Evolutionary conservation across 2,888 invertebrate species (phyloP), one percentile per base, ranked within the genome.

Genomic region (Eristalis intricaria): DNA sequence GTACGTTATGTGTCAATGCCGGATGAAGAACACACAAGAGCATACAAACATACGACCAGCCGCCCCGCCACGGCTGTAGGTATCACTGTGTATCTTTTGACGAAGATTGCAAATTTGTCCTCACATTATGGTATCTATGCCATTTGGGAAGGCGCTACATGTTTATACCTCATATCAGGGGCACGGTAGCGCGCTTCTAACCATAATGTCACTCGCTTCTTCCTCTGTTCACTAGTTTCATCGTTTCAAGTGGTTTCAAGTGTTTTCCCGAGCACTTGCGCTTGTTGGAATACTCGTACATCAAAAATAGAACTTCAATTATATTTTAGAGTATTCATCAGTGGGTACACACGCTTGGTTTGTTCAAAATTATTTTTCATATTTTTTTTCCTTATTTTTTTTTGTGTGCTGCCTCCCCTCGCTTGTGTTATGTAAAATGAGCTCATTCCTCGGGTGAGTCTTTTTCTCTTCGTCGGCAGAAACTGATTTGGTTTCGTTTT

Each of bases 241-340:
- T 60, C 65, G 63, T 60, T 84, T 75, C 74, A 71, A 84, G 80
- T 75, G 71, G 64, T 75, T 84, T 84, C 69, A 79, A 84, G 65
- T 80, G 50, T 69, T 75, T 74, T 29, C 65, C 38, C 43, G 40
- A 56, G 68, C 71, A 76, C 66, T 84, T 75, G 74, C 58, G 60
- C 65, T 29, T 79, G 29, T 35, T 80, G 71, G 60, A 60, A 11
- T 60, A 60, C 60, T 13, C 60, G 64, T 71, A 73, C 71, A 80
- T 76, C 80, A 64, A 84, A 80, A 80, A 84, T 80, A 84, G 84
- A 84, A 84, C 84, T 71, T 80, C 84, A 80, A 80, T 80, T 80
- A 75, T 38, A 74, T 74, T 84, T 84, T 22, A 65, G 58, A 84
- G 61, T 35, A 74, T 32, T 58, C 56, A 43, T 65, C 40, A 56